Evolutionary conservation across 2,113 vertebrate species (phyloP).

Genomic region (Herpetotheres cachinnans): DNA sequence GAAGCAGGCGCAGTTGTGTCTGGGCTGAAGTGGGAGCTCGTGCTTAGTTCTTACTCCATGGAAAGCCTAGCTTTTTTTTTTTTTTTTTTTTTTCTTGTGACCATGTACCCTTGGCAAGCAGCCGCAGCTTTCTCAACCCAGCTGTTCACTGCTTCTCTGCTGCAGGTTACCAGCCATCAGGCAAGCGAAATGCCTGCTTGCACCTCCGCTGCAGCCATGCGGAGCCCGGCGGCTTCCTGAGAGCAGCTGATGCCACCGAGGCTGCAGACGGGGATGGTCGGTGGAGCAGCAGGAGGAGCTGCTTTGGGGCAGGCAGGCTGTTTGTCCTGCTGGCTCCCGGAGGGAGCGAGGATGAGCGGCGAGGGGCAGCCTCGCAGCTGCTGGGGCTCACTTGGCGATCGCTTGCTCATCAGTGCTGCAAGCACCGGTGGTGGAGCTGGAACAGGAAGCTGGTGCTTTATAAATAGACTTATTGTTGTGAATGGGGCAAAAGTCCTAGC

Average conservation of each 20-base stretch:
- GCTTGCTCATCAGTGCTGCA: fast-evolving
- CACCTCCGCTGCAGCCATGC: fast-evolving
- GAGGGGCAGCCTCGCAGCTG: background rate
- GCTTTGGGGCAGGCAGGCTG: background rate
- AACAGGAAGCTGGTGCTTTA: background rate
- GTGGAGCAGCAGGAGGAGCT: background rate
- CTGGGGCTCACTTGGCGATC: background rate
- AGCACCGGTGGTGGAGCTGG: background rate
- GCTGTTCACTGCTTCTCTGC: background rate
- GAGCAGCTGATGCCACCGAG: background rate
- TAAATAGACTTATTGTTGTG: background rate
- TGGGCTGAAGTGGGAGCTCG: background rate
- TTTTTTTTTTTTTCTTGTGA: background rate
- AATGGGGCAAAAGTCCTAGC: background rate
- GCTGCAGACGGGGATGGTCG: fast-evolving
- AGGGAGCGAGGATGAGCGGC: background rate
- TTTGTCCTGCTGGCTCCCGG: background rate
- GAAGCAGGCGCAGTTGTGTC: background rate
- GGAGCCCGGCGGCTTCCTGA: fast-evolving
- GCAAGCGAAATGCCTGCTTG: fast-evolving
- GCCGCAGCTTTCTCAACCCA: background rate
- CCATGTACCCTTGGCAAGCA: background rate
- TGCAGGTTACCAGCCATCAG: background rate
- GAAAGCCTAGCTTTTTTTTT: background rate
- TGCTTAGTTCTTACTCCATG: background rate